phyloP scores from a whole-genome alignment of 2,113 vertebrate species.

The Oxygymnocypris stewartii region DNA sequence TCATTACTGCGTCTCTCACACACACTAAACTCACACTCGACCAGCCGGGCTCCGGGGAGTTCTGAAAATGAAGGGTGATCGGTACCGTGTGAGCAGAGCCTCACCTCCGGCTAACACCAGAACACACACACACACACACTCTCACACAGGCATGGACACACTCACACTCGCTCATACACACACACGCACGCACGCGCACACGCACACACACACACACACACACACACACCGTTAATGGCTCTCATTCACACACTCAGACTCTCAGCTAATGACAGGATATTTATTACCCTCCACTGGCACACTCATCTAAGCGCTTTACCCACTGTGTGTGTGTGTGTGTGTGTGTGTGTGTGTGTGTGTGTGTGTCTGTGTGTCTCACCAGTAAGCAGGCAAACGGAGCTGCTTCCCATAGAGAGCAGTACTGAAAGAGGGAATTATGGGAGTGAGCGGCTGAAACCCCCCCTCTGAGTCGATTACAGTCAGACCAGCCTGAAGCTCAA shows the following conservation, averaged over 20 bases:
- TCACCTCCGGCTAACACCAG: conserved; percentile 22
- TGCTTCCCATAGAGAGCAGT: conserved; percentile 91
- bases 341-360: no score
- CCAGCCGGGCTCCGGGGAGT: conserved; percentile 16
- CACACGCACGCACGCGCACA: no score
- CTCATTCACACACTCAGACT: conserved; percentile 24
- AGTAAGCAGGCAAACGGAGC: conserved; percentile 83
- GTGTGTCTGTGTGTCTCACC: conserved; percentile 76
- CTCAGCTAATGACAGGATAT: conserved; percentile 40
- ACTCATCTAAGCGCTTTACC: neutral
- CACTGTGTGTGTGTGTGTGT: neutral
- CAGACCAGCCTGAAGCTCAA: conserved; percentile 91
- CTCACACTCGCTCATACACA: no score
- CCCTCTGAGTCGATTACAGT: conserved; percentile 83
- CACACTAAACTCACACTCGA: neutral
- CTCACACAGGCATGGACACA: no score
- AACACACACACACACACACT: conserved; percentile 4
- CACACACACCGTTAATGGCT: conserved; percentile 8
- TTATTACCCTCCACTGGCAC: conserved; percentile 22
- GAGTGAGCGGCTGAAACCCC: conserved; percentile 80
- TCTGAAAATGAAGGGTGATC: conserved; percentile 28
- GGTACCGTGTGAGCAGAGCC: conserved; percentile 34
- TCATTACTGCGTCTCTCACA: conserved; percentile 73
- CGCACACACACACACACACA: neutral
- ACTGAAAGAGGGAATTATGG: conserved; percentile 91